These are phyloP conservation scores for Bombycilla garrulus DNA, from an alignment of 2,113 vertebrate genomes.

Conservation along the genomic window DNA sequence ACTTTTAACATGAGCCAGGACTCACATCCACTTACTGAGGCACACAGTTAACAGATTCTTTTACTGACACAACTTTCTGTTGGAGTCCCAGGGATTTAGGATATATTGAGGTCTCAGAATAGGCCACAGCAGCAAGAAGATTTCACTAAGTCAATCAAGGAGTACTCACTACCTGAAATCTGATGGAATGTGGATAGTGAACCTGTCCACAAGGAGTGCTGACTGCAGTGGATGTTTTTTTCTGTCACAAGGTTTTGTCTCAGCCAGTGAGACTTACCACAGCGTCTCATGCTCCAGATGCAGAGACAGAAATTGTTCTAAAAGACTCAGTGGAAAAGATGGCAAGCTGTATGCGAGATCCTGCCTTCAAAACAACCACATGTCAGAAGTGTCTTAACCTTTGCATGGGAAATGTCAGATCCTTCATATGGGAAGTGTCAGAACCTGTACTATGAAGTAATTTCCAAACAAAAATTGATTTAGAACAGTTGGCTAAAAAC, in stretches of 20 bases:
- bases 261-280: background rate
- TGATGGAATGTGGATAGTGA: background rate
- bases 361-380: background rate
- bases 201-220: background rate
- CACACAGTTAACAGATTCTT: background rate
- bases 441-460: background rate
- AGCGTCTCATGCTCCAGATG: background rate
- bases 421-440: background rate
- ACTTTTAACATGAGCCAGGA: background rate
- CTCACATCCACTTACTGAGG: rapidly evolving
- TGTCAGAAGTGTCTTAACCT: background rate
- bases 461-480: background rate
- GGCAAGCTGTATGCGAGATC: background rate
- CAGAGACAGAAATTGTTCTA: background rate
- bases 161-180: background rate
- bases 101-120: background rate
- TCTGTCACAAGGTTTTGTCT: background rate
- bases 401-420: background rate
- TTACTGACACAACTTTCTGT: background rate
- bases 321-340: background rate
- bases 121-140: background rate
- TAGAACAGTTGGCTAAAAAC: background rate
- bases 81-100: background rate
- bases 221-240: background rate
- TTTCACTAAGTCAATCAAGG: background rate